These are phyloP conservation scores for Zeugodacus cucurbitae DNA, from an alignment of 1,140 invertebrate genomes.

Conservation along the genomic window DNA sequence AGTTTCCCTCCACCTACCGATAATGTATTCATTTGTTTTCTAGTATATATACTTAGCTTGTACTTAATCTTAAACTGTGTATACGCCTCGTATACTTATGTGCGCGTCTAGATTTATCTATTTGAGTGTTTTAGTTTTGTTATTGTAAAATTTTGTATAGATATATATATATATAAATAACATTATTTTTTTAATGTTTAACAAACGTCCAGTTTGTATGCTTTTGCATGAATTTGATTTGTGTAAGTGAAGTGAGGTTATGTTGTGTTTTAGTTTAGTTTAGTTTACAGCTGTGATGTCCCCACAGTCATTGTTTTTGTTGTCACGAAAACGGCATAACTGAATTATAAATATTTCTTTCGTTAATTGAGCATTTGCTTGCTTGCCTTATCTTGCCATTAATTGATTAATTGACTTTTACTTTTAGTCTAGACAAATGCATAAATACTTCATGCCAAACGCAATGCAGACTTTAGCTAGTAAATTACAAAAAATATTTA, in stretches of 20 bases:
- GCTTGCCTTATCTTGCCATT: background rate
- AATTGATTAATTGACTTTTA: no score
- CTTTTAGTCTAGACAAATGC: background rate
- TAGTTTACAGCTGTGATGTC: conserved; percentile 16
- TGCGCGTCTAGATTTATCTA: background rate
- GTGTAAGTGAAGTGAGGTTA: no score
- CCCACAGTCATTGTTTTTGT: background rate
- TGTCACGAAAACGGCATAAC: background rate
- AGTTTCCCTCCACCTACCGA: background rate
- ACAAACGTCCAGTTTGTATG: background rate
- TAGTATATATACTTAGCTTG: background rate
- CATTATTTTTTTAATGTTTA: conserved; percentile 6
- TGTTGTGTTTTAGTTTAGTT: background rate
- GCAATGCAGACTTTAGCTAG: background rate
- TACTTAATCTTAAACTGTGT: conserved; percentile 21
- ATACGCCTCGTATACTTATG: background rate
- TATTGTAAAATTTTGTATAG: conserved; percentile 28
- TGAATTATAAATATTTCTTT: background rate
- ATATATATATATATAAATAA: background rate
- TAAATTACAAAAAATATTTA: background rate
- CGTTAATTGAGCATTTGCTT: background rate
- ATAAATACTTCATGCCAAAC: background rate
- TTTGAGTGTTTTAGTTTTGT: conserved; percentile 39
- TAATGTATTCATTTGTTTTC: conserved; percentile 7
- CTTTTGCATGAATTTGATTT: background rate